Percentiles rank a stretch among this genome's conserved stretches.
Evolutionary conservation across 1,140 invertebrate genomes (phyloP).

Genomic region (Drosophila neocordata): DNA sequence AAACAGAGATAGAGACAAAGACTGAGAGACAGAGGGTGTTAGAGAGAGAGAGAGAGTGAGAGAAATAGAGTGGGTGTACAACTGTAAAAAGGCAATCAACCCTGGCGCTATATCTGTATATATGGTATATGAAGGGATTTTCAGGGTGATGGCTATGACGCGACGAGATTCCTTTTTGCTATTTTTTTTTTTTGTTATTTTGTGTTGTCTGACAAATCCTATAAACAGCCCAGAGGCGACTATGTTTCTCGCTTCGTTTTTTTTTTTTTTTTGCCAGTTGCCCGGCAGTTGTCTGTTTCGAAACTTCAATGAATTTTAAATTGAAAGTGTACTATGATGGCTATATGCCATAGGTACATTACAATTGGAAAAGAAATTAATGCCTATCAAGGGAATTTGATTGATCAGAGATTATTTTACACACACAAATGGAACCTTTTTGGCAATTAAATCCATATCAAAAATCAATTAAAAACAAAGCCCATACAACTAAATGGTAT

Average conservation of each 20-base stretch:
- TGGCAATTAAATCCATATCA: neutral
- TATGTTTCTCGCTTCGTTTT: constrained; percentile 12
- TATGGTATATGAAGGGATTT: constrained; percentile 17
- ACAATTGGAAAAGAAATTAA: neutral
- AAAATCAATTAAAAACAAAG: neutral
- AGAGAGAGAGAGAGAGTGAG: neutral
- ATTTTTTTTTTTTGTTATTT: constrained; percentile 23
- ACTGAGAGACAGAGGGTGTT: constrained; percentile 20
- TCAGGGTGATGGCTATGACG: constrained; percentile 62
- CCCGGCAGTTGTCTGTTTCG: constrained; percentile 45
- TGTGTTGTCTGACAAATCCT: constrained; percentile 63
- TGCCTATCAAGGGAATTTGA: neutral
- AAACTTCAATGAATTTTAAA: constrained; percentile 80
- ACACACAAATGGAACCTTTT: no score
- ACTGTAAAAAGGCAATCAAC: constrained; percentile 74
- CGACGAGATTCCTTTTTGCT: constrained; percentile 45
- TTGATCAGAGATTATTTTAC: no score
- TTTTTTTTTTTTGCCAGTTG: constrained; percentile 34
- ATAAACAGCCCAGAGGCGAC: constrained; percentile 65
- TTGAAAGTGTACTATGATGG: constrained; percentile 52
- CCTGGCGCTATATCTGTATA: constrained; percentile 42
- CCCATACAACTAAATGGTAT: no score
- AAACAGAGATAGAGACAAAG: constrained; percentile 44
- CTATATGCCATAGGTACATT: constrained; percentile 20
- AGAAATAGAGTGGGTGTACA: constrained; percentile 28